Evolutionary conservation across 2,888 invertebrate genomes (phyloP).

Genomic region (Melinaea menophilus): DNA sequence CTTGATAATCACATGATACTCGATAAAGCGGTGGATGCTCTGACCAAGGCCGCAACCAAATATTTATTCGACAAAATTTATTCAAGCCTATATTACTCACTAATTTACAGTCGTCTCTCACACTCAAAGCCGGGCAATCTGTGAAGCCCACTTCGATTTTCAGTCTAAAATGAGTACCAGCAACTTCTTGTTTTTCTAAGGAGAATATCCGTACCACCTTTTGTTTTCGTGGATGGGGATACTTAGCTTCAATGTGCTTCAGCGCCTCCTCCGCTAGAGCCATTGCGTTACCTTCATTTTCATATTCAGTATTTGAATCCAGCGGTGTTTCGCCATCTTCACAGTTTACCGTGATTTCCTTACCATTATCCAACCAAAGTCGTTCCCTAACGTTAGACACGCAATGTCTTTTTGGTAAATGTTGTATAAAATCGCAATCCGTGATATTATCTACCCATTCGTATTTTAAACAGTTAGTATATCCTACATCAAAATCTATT

Average conservation of each 20-base stretch:
- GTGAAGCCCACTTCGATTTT: constrained; percentile 67
- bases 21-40: constrained; percentile 60
- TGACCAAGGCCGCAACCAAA: constrained; percentile 63
- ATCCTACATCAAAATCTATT: constrained; percentile 66
- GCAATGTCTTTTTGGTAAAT: constrained; percentile 62
- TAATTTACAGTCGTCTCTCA: constrained; percentile 48
- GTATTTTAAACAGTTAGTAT: constrained; percentile 63
- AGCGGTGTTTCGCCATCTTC: constrained; percentile 59
- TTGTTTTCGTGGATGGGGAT: constrained; percentile 60
- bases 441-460: constrained; percentile 59
- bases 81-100: constrained; percentile 41
- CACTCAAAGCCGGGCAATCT: constrained; percentile 58
- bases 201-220: constrained; percentile 63
- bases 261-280: constrained; percentile 56
- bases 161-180: constrained; percentile 65
- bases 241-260: constrained; percentile 68
- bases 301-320: constrained; percentile 54
- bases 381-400: constrained; percentile 56
- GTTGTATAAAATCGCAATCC: constrained; percentile 57
- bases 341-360: constrained; percentile 56
- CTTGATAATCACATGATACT: constrained; percentile 62
- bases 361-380: constrained; percentile 56
- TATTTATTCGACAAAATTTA: constrained; percentile 63
- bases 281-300: constrained; percentile 52
- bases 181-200: constrained; percentile 62